A percentile compares a stretch with the other conserved stretches of the same genome.
These are phyloP conservation scores for Mohoua ochrocephala DNA, from an alignment of 2,113 vertebrate genomes.

Conservation along the genomic window DNA sequence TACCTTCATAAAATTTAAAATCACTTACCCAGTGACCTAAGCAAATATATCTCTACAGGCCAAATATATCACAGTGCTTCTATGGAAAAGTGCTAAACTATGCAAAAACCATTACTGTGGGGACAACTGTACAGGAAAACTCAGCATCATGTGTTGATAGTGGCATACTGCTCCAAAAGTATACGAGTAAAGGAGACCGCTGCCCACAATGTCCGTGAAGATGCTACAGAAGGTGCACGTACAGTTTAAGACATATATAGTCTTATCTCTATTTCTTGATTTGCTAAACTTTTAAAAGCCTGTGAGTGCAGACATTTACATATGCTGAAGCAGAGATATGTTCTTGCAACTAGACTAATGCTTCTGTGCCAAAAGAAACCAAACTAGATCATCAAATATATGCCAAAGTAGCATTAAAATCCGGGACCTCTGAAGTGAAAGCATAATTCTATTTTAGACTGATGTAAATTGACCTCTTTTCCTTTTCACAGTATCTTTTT, in stretches of 20 bases:
- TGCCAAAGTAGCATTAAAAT: not conserved
- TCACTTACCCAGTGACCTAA: not conserved
- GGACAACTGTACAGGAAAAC: not conserved
- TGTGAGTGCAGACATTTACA: not conserved
- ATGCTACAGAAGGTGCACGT: not conserved
- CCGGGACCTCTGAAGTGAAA: not conserved
- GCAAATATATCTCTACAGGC: not conserved
- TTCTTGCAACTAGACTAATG: not conserved
- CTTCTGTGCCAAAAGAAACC: not conserved
- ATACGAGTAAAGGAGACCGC: not conserved
- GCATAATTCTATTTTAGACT: not conserved
- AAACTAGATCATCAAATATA: not conserved
- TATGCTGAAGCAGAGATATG: not conserved
- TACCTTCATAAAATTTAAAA: not conserved
- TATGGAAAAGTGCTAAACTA: not conserved
- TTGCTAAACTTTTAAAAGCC: not conserved
- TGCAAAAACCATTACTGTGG: not conserved
- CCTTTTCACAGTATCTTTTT: not conserved
- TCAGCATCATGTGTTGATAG: not conserved
- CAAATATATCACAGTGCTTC: not conserved
- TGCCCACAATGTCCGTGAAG: not conserved
- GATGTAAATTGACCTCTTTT: not conserved
- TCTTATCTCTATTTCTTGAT: not conserved
- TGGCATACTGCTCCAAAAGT: not conserved
- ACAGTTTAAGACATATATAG: not conserved